Conservation (phyloP, 2,888 invertebrate genomes). For the Harmothoe impar region DNA sequence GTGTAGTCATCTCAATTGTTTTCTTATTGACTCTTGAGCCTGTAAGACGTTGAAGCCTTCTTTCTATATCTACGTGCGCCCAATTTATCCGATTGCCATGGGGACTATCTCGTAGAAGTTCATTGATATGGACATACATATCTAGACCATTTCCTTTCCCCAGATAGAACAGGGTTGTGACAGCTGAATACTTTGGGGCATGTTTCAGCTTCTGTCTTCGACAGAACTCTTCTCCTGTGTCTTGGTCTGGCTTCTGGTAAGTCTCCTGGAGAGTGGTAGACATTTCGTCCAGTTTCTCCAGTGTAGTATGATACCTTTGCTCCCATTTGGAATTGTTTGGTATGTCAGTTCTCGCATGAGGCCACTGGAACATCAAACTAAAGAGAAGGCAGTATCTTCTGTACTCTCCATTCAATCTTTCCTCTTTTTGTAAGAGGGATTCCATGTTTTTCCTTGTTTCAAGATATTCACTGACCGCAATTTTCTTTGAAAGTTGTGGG, state of each 20-base stretch:
- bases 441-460: neutral
- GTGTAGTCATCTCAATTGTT: neutral
- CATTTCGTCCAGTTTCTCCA: neutral
- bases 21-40: neutral
- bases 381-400: neutral
- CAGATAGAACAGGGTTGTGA: constrained; percentile 30
- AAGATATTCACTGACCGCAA: neutral
- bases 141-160: neutral
- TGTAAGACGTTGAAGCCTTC: neutral
- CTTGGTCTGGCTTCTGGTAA: neutral
- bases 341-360: neutral
- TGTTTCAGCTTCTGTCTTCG: neutral
- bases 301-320: neutral
- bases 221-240: neutral
- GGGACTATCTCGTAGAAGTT: neutral
- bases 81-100: neutral
- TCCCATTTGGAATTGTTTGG: too few relatives aligned
- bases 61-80: neutral
- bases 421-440: neutral
- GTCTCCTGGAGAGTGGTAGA: neutral
- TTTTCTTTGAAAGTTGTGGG: neutral
- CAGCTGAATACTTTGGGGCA: neutral
- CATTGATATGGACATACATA: constrained; percentile 28
- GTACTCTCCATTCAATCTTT: neutral
- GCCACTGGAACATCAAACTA: constrained; percentile 33